A percentile compares a stretch with the other conserved stretches of the same genome.
These are phyloP conservation scores for Pogonocherus hispidulus DNA, from an alignment of 2,888 invertebrate species.

Conservation along the genomic window DNA sequence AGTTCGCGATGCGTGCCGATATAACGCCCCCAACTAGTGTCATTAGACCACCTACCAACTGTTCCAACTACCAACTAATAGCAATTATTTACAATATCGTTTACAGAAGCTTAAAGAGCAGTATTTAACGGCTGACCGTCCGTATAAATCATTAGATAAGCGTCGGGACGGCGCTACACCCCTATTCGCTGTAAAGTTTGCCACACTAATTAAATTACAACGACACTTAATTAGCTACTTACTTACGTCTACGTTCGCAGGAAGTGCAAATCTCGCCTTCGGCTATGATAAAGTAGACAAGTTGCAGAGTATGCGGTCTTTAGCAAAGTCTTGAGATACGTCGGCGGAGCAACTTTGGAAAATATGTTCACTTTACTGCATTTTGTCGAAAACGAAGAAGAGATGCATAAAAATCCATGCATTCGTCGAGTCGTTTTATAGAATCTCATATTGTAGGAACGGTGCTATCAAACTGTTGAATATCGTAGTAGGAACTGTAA, in stretches of 20 bases:
- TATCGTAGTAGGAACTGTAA: too few relatives aligned
- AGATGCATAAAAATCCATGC: too few relatives aligned
- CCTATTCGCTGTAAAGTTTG: slow-evolving; percentile 58
- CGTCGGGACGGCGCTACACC: slow-evolving; percentile 51
- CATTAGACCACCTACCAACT: slow-evolving; percentile 56
- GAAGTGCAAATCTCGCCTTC: not conserved
- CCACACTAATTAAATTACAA: slow-evolving; percentile 63
- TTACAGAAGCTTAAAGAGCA: slow-evolving; percentile 59
- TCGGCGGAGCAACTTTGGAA: too few relatives aligned
- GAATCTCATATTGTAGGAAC: too few relatives aligned
- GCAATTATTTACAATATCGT: slow-evolving; percentile 59
- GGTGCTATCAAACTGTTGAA: too few relatives aligned
- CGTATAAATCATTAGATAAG: slow-evolving; percentile 63
- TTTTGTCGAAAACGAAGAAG: too few relatives aligned
- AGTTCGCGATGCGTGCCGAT: not conserved
- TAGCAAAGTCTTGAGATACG: too few relatives aligned
- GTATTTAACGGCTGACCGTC: slow-evolving; percentile 61
- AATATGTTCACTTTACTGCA: too few relatives aligned
- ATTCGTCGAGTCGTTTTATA: too few relatives aligned
- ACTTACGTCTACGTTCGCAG: slow-evolving; percentile 19
- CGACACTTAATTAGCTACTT: slow-evolving; percentile 61
- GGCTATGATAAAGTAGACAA: too few relatives aligned
- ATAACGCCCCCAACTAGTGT: slow-evolving; percentile 49
- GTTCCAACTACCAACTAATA: slow-evolving; percentile 45
- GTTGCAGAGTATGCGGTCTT: too few relatives aligned